These are phyloP conservation scores for Anthophora plumipes DNA, from an alignment of 2,888 invertebrate species.

Conservation along the genomic window DNA sequence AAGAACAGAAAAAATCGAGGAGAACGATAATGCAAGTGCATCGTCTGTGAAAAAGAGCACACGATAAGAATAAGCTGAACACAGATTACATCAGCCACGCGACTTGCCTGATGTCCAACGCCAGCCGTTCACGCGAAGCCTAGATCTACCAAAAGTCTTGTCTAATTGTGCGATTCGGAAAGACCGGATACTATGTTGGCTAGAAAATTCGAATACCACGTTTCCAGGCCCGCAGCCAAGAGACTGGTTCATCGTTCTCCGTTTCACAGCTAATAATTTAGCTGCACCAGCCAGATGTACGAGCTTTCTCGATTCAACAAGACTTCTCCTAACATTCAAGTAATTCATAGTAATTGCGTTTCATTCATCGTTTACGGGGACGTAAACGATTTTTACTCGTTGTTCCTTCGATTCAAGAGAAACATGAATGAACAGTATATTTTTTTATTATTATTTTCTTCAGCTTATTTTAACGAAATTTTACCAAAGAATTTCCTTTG, in stretches of 20 bases:
- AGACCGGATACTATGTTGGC: conserved; percentile 51
- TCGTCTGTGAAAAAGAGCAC: not conserved
- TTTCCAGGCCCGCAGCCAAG: conserved; percentile 66
- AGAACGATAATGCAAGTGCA: conserved; percentile 1
- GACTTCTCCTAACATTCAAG: not conserved
- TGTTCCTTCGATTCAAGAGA: not conserved
- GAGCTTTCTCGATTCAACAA: conserved; percentile 13
- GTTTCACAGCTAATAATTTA: conserved; percentile 45
- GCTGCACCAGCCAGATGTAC: conserved; percentile 9
- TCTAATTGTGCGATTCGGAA: conserved; percentile 42
- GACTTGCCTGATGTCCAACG: conserved; percentile 29
- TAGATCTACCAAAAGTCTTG: conserved; percentile 51
- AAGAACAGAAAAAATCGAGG: not conserved
- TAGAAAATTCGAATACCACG: conserved; percentile 50
- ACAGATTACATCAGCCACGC: conserved; percentile 64
- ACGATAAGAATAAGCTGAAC: conserved; percentile 15
- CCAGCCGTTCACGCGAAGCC: conserved; percentile 34
- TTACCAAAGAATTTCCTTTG: too few species aligned
- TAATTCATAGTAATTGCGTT: conserved; percentile 26
- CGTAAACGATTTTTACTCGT: not conserved
- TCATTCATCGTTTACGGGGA: conserved; percentile 1
- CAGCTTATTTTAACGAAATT: too few species aligned
- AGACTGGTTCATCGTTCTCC: conserved; percentile 43
- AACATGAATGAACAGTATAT: too few species aligned
- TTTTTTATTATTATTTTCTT: too few species aligned